These are phyloP conservation scores for Polyergus mexicanus DNA, from an alignment of 1,140 invertebrate species.

Conservation along the genomic window DNA sequence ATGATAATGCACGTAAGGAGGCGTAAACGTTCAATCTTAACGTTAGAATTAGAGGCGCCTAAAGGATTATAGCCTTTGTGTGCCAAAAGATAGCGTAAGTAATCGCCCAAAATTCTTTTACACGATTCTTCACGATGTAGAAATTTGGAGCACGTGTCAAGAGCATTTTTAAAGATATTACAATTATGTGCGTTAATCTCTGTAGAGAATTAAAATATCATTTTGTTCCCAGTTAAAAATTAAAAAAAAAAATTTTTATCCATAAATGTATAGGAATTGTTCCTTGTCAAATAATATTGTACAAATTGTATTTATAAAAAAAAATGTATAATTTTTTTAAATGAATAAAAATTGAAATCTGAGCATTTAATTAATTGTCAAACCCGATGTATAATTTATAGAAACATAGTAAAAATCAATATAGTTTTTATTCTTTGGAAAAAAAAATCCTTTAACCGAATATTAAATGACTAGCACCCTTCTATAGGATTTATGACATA, in stretches of 20 bases:
- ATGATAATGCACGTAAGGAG: slow-evolving; percentile 26
- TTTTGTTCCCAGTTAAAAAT: too few relatives aligned
- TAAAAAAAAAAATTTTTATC: too few relatives aligned
- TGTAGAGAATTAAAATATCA: not conserved
- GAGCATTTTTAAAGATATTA: not conserved
- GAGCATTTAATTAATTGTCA: too few relatives aligned
- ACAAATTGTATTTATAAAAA: too few relatives aligned
- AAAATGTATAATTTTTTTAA: too few relatives aligned
- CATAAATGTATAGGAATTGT: too few relatives aligned
- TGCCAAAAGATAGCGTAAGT: not conserved
- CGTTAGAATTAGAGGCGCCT: not conserved
- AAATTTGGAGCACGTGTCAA: not conserved
- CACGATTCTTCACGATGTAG: not conserved
- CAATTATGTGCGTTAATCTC: not conserved
- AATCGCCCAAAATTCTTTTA: not conserved
- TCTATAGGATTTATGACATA: not conserved
- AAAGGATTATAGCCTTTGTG: not conserved
- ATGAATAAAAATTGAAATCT: too few relatives aligned
- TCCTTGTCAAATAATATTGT: too few relatives aligned
- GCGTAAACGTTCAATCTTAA: not conserved
- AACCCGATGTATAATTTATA: too few relatives aligned
- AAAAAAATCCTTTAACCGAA: not conserved
- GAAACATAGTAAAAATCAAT: too few relatives aligned
- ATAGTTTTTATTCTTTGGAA: not conserved
- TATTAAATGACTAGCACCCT: not conserved